These are phyloP conservation scores for Gavialis gangeticus DNA, from an alignment of 2,113 vertebrate species.

Conservation along the genomic window DNA sequence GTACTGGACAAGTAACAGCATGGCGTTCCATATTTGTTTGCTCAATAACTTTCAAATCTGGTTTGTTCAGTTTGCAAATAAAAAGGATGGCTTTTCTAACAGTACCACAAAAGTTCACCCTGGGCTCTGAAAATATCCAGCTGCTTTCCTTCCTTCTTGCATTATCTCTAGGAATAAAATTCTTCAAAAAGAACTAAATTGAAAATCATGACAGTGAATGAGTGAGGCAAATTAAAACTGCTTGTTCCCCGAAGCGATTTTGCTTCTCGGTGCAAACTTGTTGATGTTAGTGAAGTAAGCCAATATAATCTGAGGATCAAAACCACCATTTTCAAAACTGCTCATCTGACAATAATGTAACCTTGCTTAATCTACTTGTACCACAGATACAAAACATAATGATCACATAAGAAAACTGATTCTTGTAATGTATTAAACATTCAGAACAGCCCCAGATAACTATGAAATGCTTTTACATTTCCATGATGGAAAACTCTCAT, in stretches of 20 bases:
- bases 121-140: neutral
- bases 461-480: neutral
- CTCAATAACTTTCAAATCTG: neutral
- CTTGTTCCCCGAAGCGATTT: neutral
- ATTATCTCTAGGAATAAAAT: neutral
- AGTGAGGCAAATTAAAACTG: neutral
- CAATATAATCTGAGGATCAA: neutral
- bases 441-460: neutral
- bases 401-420: accelerated
- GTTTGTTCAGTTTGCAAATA: neutral
- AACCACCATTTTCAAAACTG: neutral
- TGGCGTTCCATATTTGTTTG: neutral
- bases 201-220: neutral
- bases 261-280: neutral
- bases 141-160: neutral
- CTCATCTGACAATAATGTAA: neutral
- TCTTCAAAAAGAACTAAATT: neutral
- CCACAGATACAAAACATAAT: neutral
- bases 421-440: neutral
- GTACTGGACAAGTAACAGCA: neutral
- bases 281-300: neutral
- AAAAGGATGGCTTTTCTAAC: neutral
- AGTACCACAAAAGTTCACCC: neutral
- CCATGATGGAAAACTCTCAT: neutral
- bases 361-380: neutral